These are phyloP conservation scores for Trogon surrucura DNA, from an alignment of 2,113 vertebrate species.

Conservation along the genomic window DNA sequence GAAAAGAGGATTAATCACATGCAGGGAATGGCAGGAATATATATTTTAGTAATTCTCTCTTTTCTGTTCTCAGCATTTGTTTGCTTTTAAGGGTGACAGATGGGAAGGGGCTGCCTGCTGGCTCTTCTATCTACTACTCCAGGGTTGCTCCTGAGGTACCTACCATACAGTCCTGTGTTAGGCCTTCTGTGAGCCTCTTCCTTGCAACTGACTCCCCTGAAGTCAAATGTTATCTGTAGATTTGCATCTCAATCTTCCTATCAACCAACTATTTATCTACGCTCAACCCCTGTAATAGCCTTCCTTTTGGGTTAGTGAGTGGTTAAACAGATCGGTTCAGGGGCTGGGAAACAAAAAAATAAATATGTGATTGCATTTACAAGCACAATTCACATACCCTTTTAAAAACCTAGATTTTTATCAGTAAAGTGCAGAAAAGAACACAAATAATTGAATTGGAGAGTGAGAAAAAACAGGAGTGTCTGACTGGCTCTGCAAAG, in stretches of 20 bases:
- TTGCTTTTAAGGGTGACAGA: slow-evolving; percentile 15
- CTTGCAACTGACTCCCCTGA: background rate
- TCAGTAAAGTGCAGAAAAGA: background rate
- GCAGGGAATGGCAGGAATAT: background rate
- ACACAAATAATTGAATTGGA: background rate
- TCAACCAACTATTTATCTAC: background rate
- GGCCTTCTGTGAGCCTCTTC: background rate
- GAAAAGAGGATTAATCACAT: slow-evolving; percentile 26
- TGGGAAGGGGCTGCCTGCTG: background rate
- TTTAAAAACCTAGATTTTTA: background rate
- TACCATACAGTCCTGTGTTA: rapidly evolving
- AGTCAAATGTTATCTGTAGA: slow-evolving; percentile 17
- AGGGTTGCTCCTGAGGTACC: background rate
- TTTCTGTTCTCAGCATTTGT: background rate
- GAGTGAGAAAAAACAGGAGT: background rate
- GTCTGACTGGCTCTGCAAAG: background rate
- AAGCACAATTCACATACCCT: background rate
- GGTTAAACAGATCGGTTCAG: background rate
- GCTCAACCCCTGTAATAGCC: background rate
- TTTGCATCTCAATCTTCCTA: background rate
- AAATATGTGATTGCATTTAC: background rate
- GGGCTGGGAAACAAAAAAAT: background rate
- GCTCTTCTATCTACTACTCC: background rate
- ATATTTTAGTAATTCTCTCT: background rate
- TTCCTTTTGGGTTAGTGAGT: background rate